Evolutionary conservation across 2,888 invertebrate genomes (phyloP).

Genomic region (Synanthedon vespiformis): DNA sequence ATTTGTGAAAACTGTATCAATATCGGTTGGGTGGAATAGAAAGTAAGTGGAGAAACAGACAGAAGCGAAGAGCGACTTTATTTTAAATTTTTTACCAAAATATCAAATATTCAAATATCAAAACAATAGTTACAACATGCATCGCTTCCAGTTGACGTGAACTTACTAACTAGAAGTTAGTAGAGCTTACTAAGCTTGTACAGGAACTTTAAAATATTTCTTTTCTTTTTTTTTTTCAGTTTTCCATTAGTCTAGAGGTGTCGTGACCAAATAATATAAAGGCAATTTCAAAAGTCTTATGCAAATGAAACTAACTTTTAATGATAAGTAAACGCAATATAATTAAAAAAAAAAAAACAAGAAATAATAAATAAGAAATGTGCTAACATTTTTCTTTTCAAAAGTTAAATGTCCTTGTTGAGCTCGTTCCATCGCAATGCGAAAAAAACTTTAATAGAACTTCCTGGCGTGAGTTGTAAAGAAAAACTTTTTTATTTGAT

Average conservation of each 20-base stretch:
- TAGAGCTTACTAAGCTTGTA: no score
- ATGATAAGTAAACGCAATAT: not conserved
- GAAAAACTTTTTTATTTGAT: not conserved
- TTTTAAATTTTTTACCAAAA: no score
- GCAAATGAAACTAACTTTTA: not conserved
- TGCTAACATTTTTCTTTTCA: not conserved
- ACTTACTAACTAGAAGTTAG: no score
- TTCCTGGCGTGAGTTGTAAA: not conserved
- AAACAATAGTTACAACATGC: no score
- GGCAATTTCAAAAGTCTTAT: slow-evolving; percentile 1
- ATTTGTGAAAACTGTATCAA: no score
- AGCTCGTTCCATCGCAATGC: not conserved
- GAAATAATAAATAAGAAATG: not conserved
- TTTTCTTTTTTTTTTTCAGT: no score
- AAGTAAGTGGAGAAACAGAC: no score
- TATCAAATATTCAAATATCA: no score
- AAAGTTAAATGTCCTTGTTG: not conserved
- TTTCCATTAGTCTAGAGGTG: slow-evolving; percentile 2
- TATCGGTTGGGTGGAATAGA: no score
- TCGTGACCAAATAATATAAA: slow-evolving; percentile 27
- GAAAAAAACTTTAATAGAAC: not conserved
- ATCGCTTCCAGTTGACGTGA: no score
- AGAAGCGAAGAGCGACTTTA: no score
- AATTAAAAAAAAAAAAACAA: not conserved
- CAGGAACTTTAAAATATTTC: no score